Percentiles rank a stretch among this genome's conserved stretches.
phyloP scores from a whole-genome alignment of 2,797 vertebrate species.

The Oreortyx pictus region DNA sequence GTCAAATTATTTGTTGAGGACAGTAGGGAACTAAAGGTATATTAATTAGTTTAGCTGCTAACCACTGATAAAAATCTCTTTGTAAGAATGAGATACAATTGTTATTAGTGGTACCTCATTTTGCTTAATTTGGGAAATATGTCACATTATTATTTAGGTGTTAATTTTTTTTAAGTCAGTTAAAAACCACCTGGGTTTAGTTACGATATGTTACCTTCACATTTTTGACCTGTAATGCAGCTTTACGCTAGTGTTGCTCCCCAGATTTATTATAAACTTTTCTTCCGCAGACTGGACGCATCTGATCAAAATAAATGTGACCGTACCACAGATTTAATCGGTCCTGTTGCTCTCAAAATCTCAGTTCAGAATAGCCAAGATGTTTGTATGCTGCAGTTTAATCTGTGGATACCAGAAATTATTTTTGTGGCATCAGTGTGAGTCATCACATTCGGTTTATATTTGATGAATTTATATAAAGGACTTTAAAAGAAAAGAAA shows the following conservation, averaged over 20 bases:
- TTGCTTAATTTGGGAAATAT: constrained; percentile 11
- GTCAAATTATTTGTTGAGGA: constrained; percentile 28
- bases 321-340: neutral
- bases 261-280: neutral
- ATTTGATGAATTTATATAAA: neutral
- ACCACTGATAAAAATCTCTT: constrained; percentile 35
- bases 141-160: neutral
- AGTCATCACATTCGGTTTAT: neutral
- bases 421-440: neutral
- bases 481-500: neutral
- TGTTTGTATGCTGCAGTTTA: neutral
- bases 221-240: neutral
- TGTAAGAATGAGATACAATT: neutral
- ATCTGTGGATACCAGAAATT: neutral
- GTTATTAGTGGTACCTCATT: neutral
- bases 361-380: neutral
- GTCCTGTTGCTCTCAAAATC: neutral
- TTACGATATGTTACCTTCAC: neutral
- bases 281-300: neutral
- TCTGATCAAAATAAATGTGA: neutral
- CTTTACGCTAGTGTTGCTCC: neutral
- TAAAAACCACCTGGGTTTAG: neutral
- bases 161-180: constrained; percentile 33
- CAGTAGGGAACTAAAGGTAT: constrained; percentile 13
- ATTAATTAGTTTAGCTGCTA: constrained; percentile 27